Evolutionary conservation across 2,113 vertebrate species (phyloP).

Genomic region (Sigmodon hispidus): DNA sequence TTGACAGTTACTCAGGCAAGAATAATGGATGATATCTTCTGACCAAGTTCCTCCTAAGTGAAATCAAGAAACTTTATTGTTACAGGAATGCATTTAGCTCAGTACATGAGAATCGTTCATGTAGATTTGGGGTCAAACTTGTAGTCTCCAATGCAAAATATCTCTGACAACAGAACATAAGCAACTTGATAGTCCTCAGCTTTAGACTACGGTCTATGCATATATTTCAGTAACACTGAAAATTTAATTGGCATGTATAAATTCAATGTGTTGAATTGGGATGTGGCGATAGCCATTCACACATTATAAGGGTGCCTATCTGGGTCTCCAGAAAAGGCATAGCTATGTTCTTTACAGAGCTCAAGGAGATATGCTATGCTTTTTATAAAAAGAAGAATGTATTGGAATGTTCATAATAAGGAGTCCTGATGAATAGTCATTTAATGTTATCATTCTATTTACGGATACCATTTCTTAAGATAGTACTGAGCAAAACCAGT

Average conservation of each 20-base stretch:
- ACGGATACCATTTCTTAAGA: not conserved
- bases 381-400: not conserved
- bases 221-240: too few relatives aligned
- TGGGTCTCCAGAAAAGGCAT: not conserved
- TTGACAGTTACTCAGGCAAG: not conserved
- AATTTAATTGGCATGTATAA: not conserved
- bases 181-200: not conserved
- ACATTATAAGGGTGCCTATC: not conserved
- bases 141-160: not conserved
- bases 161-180: not conserved
- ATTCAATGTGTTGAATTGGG: not conserved
- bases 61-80: not conserved
- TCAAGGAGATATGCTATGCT: not conserved
- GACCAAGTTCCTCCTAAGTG: not conserved
- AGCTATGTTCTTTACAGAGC: not conserved
- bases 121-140: not conserved
- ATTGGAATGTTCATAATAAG: not conserved
- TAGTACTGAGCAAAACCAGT: not conserved
- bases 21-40: not conserved
- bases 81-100: not conserved
- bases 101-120: not conserved
- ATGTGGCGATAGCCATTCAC: not conserved
- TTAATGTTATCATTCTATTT: not conserved
- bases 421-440: fast-evolving
- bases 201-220: not conserved